These are phyloP conservation scores for Stercorarius parasiticus DNA, from an alignment of 2,113 vertebrate genomes.

Conservation along the genomic window DNA sequence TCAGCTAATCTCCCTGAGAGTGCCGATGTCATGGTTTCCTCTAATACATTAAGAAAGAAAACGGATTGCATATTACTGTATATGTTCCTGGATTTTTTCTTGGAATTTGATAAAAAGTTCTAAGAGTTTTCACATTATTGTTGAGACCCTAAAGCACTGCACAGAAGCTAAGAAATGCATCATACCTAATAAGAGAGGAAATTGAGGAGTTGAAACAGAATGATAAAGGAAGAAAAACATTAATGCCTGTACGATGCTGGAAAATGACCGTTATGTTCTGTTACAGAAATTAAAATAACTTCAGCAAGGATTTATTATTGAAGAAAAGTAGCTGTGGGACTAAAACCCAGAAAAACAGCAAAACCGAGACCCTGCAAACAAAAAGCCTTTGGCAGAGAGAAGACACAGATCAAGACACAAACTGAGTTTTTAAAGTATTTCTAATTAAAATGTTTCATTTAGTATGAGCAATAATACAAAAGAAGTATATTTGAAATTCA, in stretches of 20 bases:
- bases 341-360: not conserved
- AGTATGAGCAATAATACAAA: not conserved
- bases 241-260: not conserved
- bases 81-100: not conserved
- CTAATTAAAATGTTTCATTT: not conserved
- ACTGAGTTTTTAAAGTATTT: not conserved
- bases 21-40: not conserved
- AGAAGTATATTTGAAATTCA: not conserved
- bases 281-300: constrained; percentile 20
- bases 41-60: not conserved
- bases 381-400: not conserved
- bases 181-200: constrained; percentile 26
- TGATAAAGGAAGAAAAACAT: not conserved
- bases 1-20: not conserved
- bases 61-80: not conserved
- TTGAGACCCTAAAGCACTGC: not conserved
- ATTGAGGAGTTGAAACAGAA: not conserved
- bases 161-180: not conserved
- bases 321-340: not conserved
- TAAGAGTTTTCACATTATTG: not conserved
- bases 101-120: not conserved
- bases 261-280: not conserved
- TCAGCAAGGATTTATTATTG: not conserved
- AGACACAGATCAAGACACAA: not conserved
- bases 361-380: not conserved